These are phyloP conservation scores for Beris chalybata DNA, from an alignment of 2,888 invertebrate genomes.

Conservation along the genomic window DNA sequence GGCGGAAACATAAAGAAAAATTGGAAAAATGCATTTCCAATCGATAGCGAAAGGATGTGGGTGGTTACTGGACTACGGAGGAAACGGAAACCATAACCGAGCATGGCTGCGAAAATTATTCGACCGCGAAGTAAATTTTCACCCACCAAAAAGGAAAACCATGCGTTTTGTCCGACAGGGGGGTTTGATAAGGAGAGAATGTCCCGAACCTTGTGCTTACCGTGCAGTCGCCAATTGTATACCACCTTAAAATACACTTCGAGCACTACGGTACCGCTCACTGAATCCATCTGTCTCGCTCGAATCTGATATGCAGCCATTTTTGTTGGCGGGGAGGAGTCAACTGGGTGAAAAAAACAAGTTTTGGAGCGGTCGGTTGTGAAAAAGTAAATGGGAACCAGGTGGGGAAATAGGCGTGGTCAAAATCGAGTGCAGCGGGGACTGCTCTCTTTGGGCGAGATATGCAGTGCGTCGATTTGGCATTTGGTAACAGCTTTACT, in stretches of 20 bases:
- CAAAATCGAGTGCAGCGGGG: neutral
- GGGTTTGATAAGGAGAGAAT: neutral
- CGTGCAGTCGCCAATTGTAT: no score
- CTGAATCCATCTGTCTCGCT: neutral
- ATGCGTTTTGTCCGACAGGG: neutral
- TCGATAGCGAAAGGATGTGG: neutral
- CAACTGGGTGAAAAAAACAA: constrained; percentile 2
- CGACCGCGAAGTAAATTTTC: neutral
- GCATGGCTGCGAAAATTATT: neutral
- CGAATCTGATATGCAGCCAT: constrained; percentile 25
- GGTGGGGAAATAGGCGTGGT: constrained; percentile 32
- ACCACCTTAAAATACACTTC: no score
- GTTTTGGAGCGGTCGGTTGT: neutral
- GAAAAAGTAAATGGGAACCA: neutral
- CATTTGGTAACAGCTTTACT: no score
- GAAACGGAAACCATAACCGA: no score
- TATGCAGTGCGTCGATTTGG: neutral
- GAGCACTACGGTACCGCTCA: no score
- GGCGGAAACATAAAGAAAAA: constrained; percentile 22
- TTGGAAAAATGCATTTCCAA: constrained; percentile 28
- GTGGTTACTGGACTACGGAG: no score
- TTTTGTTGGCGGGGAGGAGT: constrained; percentile 32
- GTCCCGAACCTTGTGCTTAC: no score
- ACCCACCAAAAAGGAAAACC: neutral
- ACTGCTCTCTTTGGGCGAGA: neutral